phyloP scores from a whole-genome alignment of 2,113 vertebrate species.

The Oreochromis tanganicae region DNA sequence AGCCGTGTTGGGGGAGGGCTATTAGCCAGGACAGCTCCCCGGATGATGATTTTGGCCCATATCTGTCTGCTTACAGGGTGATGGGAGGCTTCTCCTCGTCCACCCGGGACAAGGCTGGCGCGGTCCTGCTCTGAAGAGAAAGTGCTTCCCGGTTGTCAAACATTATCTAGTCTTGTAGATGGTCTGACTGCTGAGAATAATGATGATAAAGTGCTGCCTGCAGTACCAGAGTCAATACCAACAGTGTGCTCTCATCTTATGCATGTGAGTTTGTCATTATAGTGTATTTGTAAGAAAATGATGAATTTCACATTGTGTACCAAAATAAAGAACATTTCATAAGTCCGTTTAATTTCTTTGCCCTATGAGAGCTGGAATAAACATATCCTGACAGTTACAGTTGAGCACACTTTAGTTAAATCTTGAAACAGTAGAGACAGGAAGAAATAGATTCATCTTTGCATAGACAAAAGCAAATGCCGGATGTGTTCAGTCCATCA shows the following conservation, averaged over 20 bases:
- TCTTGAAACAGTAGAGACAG: rapidly evolving
- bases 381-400: rapidly evolving
- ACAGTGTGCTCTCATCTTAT: background rate
- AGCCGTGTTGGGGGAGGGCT: rapidly evolving
- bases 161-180: background rate
- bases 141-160: background rate
- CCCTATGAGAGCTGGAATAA: background rate
- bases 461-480: background rate
- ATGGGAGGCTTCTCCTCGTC: background rate
- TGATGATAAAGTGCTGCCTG: background rate
- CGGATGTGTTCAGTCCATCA: rapidly evolving
- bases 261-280: background rate
- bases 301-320: background rate
- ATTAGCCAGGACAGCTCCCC: too few species aligned
- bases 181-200: background rate
- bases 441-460: background rate
- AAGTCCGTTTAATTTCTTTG: rapidly evolving
- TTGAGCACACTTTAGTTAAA: background rate
- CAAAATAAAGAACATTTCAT: background rate
- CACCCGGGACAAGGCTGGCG: rapidly evolving
- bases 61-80: too few species aligned
- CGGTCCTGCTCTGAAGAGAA: background rate
- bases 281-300: background rate
- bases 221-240: background rate
- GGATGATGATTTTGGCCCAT: too few species aligned